Conservation (phyloP, 2,113 vertebrate genomes). For the Paramormyrops kingsleyae region DNA sequence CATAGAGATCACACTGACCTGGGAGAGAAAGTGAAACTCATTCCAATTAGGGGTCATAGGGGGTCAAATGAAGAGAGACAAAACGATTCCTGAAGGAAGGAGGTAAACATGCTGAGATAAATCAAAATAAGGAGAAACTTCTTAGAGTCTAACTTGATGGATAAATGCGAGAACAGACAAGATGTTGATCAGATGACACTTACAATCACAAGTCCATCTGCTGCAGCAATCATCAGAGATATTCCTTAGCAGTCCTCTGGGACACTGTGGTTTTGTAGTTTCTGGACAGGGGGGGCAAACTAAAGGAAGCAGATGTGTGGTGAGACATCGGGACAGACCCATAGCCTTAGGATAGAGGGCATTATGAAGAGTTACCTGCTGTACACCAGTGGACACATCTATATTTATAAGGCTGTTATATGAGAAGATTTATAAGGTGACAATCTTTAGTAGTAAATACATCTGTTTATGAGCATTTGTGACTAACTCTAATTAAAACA, state of each 20-base stretch:
- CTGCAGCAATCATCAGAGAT: constrained; percentile 54
- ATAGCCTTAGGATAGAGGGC: background rate
- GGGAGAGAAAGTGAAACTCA: too few relatives aligned
- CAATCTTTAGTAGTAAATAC: background rate
- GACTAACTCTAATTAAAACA: too few relatives aligned
- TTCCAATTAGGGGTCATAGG: background rate
- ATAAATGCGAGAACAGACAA: background rate
- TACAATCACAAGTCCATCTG: constrained; percentile 56
- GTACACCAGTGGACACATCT: background rate
- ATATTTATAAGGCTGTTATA: background rate
- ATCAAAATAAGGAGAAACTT: background rate
- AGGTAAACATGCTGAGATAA: background rate
- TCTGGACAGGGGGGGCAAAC: constrained; percentile 31
- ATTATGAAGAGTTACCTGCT: background rate
- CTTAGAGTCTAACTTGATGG: background rate
- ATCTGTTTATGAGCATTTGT: too few relatives aligned
- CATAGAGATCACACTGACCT: too few relatives aligned
- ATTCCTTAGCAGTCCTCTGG: constrained; percentile 28
- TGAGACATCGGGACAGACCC: background rate
- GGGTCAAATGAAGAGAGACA: background rate
- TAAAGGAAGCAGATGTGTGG: background rate
- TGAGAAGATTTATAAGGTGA: background rate
- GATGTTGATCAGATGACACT: constrained; percentile 30
- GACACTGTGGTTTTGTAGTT: constrained; percentile 36
- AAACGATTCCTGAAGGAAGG: background rate